Evolutionary conservation across 2,113 vertebrate species (phyloP).

Genomic region (Pygoscelis adeliae): DNA sequence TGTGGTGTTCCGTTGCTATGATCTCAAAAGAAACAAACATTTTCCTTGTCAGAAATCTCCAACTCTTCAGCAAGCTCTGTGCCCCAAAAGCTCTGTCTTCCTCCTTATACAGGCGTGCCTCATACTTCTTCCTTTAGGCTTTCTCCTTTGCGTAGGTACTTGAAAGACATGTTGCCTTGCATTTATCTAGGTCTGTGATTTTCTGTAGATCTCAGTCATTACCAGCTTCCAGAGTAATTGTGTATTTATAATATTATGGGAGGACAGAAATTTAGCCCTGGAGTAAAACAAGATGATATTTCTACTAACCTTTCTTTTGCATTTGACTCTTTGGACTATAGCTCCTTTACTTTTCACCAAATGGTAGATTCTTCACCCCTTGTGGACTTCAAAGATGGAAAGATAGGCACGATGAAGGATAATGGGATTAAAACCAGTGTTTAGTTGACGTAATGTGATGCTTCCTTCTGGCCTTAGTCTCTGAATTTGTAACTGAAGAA

Average conservation of each 20-base stretch:
- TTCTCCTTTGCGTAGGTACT: background rate
- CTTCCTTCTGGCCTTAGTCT: background rate
- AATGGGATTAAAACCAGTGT: background rate
- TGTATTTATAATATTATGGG: background rate
- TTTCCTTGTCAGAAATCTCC: background rate
- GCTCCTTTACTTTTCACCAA: background rate
- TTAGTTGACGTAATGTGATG: background rate
- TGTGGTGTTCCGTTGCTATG: background rate
- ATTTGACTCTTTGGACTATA: background rate
- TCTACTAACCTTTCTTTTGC: background rate
- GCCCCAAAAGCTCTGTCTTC: background rate
- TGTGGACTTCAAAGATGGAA: background rate
- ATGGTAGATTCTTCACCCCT: background rate
- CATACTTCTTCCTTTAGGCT: background rate
- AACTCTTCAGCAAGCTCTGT: background rate
- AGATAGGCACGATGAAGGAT: background rate
- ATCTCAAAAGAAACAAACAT: slow-evolving; percentile 23
- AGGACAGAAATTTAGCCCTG: background rate
- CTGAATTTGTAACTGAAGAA: background rate
- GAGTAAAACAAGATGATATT: background rate
- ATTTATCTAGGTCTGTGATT: background rate
- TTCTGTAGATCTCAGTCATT: background rate
- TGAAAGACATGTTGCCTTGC: background rate
- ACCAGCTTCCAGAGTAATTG: background rate
- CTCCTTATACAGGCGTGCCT: background rate